Evolutionary conservation across 2,888 invertebrate genomes (phyloP), one percentile per base, ranked within the genome.

Genomic region (Chrysolina haemoptera): DNA sequence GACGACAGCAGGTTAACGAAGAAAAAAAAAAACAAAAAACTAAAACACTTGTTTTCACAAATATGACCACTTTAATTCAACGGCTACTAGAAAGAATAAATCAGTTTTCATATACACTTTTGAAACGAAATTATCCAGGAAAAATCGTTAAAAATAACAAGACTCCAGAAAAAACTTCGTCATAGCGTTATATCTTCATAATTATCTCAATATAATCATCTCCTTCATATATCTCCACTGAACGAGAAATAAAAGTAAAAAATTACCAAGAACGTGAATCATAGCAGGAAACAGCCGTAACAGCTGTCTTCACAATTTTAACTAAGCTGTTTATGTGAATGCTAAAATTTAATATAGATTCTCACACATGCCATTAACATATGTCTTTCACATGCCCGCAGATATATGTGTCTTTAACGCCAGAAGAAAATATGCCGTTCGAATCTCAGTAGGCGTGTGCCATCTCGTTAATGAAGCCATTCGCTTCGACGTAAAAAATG

Each of bases 281-380:
- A 83, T 82, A 82, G 82, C 82, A 80, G 83, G 82, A 83, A 83
- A 79, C 80, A 71, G 74, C 76, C 76, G 68, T 77, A 80, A 78
- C 79, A 81, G 80, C 82, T 82, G 82, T 82, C 83, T 78, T 77
- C 78, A 76, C 76, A 72, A 77, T 81, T 80, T 81, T 78, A 81
- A 82, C 81, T 82, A 82, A 81, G 82, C 81, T 80, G 81, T 82
- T 83, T 81, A 80, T 78, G 78, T 77, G 76, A 73, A 80, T 77
- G 80, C 80, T 81, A 80, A 81, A 81, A 78, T 79, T 81, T 81
- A 81, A 81, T 80, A 79, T 80, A 76, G 76, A 78, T 79, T 80
- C 78, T 76, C 73, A 71, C 78, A 69, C 70, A 74, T 75, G 53
- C 70, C 70, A 76, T 76, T 76, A 76, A 71, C 76, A 76, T 66